Base-by-base conservation (phyloP, 1,140 invertebrate genomes). In the Drosophila ercepeae region DNA sequence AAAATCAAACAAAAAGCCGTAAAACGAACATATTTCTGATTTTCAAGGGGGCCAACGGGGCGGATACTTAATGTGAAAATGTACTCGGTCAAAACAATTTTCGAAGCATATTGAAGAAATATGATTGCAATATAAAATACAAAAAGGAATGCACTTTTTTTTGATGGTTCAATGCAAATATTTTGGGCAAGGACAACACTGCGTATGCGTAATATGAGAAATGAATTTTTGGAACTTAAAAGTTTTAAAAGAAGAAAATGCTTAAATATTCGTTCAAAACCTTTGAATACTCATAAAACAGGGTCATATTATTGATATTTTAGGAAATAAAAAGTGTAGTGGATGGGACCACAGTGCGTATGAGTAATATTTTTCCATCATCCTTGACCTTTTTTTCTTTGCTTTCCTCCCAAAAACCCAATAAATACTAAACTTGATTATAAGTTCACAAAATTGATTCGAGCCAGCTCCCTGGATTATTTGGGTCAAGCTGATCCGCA, bases 401-500 rank as follows among this genome's bases (percentile, higher is more conserved):
- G 8, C 14, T 23, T 18, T n/a, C n/a, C 11, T 1, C 19, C 9
- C 8, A 18, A 23, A 21, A 29, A 18, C 14, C 46, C 32, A 25
- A 13, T 25, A 39, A 58, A 42, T 41, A 32, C 11, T 3, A 9
- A 50, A 49, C 36, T 52, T 52, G 34, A 42, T 42, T 41, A 52
- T 48, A 51, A 60, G 57, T 60, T 59, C 57, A 60, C 57, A 60
- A 8, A 25, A 45, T 34, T 19, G 1, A 44, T 13, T 6, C 8
- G 18, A 8, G 21, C 21, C 11, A 3, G 49, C 19, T 21, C 0
- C 13, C 18, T 25, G 23, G 4, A 13, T 29, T 29, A 52, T 52
- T 67, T 52, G 27, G 64, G 64, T 67, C 64, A 67, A 52, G 49
- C 64, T 45, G 60, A 67, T 67, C 60, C 39, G 21, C 54, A 63